Evolutionary conservation across 2,888 invertebrate species (phyloP).

Genomic region (Parnassius smintheus): DNA sequence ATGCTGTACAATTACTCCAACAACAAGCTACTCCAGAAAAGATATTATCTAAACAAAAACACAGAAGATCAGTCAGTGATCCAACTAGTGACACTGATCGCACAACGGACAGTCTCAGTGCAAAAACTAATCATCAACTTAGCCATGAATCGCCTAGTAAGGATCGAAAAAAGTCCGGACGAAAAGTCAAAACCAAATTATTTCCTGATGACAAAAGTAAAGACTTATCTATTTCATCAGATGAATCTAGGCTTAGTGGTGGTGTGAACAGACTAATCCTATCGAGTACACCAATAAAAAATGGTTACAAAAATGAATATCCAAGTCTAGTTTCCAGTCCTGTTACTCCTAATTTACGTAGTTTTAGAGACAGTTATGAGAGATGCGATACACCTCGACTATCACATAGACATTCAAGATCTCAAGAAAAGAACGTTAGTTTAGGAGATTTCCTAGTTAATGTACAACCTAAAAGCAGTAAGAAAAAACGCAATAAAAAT

Average conservation of each 20-base stretch:
- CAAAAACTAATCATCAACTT: slow-evolving; percentile 48
- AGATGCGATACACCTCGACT: slow-evolving; percentile 66
- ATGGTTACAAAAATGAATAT: slow-evolving; percentile 52
- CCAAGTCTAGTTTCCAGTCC: slow-evolving; percentile 55
- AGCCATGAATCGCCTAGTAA: slow-evolving; percentile 66
- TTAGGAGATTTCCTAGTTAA: slow-evolving; percentile 63
- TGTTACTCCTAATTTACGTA: slow-evolving; percentile 52
- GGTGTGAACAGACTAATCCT: slow-evolving; percentile 55
- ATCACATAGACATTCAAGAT: slow-evolving; percentile 53
- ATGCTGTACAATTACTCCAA: slow-evolving; percentile 57
- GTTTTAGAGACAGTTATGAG: slow-evolving; percentile 50
- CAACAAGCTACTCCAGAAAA: slow-evolving; percentile 67
- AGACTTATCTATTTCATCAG: slow-evolving; percentile 58
- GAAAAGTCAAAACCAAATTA: slow-evolving; percentile 67
- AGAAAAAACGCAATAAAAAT: slow-evolving; percentile 59
- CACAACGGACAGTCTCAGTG: slow-evolving; percentile 49
- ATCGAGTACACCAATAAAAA: slow-evolving; percentile 69
- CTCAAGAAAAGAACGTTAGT: slow-evolving; percentile 62
- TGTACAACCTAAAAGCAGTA: slow-evolving; percentile 52
- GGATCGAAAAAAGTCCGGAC: slow-evolving; percentile 55
- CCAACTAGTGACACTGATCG: slow-evolving; percentile 62
- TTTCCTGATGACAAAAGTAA: slow-evolving; percentile 60
- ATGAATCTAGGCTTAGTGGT: slow-evolving; percentile 56
- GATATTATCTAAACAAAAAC: slow-evolving; percentile 51
- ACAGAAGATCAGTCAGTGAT: slow-evolving; percentile 64